These are phyloP conservation scores for Aquatica leii DNA, from an alignment of 2,888 invertebrate genomes.

Conservation along the genomic window DNA sequence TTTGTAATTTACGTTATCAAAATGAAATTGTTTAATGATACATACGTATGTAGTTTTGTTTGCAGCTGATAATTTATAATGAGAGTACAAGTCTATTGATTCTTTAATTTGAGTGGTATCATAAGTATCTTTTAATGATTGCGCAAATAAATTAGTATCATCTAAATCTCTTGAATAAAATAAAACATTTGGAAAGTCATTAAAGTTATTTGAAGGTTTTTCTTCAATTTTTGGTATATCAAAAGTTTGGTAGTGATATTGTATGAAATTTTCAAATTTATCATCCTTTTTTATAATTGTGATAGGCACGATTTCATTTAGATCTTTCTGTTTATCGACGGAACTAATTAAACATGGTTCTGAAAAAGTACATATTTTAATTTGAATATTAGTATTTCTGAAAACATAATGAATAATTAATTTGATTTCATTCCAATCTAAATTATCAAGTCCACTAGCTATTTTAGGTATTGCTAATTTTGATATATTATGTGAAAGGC, in stretches of 20 bases:
- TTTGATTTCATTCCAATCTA: background rate
- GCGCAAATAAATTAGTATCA: slow-evolving; percentile 4
- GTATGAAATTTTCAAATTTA: slow-evolving; percentile 14
- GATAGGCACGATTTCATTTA: background rate
- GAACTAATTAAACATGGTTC: no score
- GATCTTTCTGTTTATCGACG: no score
- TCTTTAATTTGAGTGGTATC: background rate
- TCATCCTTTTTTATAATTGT: slow-evolving; percentile 7
- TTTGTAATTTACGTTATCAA: slow-evolving; percentile 14
- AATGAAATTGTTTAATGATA: slow-evolving; percentile 11
- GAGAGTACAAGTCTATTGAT: background rate
- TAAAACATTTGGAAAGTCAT: slow-evolving; percentile 3
- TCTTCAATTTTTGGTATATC: slow-evolving; percentile 1
- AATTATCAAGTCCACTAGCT: background rate
- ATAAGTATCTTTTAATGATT: slow-evolving; percentile 4
- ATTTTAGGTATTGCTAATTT: background rate
- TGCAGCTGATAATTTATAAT: background rate
- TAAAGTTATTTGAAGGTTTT: background rate
- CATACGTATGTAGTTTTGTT: background rate
- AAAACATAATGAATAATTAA: background rate
- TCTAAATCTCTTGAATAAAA: slow-evolving; percentile 12
- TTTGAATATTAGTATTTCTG: background rate
- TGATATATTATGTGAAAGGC: background rate
- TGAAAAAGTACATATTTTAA: background rate
- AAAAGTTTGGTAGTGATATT: background rate